A percentile compares a stretch with the other conserved stretches of the same genome.
Conservation (phyloP, 37 sponge, comb jelly and placozoan species). For the Trichoplax adhaerens region DNA sequence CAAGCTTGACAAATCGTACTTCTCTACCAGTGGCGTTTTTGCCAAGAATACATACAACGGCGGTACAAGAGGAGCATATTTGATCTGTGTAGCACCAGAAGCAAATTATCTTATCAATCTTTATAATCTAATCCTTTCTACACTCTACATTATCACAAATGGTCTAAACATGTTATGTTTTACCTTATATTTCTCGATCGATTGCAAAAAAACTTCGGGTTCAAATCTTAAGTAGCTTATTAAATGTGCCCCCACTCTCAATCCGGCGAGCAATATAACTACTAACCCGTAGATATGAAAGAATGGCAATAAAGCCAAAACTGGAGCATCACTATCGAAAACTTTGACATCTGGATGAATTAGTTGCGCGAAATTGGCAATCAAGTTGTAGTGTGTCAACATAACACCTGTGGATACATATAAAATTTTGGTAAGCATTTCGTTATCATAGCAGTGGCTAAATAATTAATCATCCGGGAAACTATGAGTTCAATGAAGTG, state of each 20-base stretch:
- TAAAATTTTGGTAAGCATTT: no score
- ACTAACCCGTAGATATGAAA: slow-evolving; percentile 74
- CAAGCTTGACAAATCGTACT: slow-evolving; percentile 53
- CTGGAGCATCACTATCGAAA: not conserved
- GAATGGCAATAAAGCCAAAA: slow-evolving; percentile 38
- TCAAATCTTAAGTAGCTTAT: slow-evolving; percentile 56
- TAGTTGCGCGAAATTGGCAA: not conserved
- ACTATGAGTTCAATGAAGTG: no score
- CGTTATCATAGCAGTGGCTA: no score
- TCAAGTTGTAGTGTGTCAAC: slow-evolving; percentile 50
- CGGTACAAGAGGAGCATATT: slow-evolving; percentile 29
- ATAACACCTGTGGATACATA: slow-evolving; percentile 69
- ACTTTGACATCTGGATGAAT: no score
- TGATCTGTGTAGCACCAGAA: no score
- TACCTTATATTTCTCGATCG: slow-evolving; percentile 28
- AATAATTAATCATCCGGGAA: no score
- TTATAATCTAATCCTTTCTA: no score
- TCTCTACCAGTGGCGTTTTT: slow-evolving; percentile 50
- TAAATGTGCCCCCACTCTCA: slow-evolving; percentile 28
- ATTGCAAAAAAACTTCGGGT: slow-evolving; percentile 37
- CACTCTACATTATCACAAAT: no score
- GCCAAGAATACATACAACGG: slow-evolving; percentile 73
- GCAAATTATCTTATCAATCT: no score
- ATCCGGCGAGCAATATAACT: slow-evolving; percentile 17
- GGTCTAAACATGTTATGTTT: not conserved